Base-by-base conservation (phyloP, 2,888 invertebrate genomes). In the Phlogophora meticulosa region DNA sequence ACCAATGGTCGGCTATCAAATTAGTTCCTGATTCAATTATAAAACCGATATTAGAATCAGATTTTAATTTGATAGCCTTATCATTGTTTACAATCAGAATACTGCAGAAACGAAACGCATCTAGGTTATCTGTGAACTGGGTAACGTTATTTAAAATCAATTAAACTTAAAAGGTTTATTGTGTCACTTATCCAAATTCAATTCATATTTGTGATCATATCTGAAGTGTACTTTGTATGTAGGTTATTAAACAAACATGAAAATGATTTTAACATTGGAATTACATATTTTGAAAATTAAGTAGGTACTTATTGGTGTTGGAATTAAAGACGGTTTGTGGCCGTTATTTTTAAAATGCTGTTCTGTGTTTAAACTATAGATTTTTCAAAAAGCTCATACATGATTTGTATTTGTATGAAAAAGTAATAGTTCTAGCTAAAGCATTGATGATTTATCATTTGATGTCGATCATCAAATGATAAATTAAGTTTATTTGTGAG, bases 81-180 rank as follows among this genome's bases (percentile, higher is more conserved):
- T 72, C 67, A n/a, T 3, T 45, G 11, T 45, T 61, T 32, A 46
- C 13, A 24, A 66, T 73, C 34, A 1, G 22, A 20, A 55, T 36
- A 72, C 11, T 65, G 42, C 58, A 59, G 20, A 77, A 64, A 64
- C 15, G 20, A 77, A 64, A 64, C 15, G 46, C 65, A 78, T 78
- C 78, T 61, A 38, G 9, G 9, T 48, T 58, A 63, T 71, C 64
- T 60, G 36, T 51, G 48, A 75, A 74, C 57, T 63, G 24, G 68
- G 73, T 51, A 61, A 67, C 24, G 36, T 57, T 48, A n/a, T n/a
- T n/a, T n/a, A 51, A 42, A 62, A 58, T 71, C 62, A 70, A 63
- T 62, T 61, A 51, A 49, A 73, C 0, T n/a, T 77, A 65, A 79
- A 77, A 79, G 64, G 69, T 53, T 64, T 80, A 5, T 61, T 48